Base-by-base conservation (phyloP, 2,113 vertebrate genomes). In the Carassius auratus region DNA sequence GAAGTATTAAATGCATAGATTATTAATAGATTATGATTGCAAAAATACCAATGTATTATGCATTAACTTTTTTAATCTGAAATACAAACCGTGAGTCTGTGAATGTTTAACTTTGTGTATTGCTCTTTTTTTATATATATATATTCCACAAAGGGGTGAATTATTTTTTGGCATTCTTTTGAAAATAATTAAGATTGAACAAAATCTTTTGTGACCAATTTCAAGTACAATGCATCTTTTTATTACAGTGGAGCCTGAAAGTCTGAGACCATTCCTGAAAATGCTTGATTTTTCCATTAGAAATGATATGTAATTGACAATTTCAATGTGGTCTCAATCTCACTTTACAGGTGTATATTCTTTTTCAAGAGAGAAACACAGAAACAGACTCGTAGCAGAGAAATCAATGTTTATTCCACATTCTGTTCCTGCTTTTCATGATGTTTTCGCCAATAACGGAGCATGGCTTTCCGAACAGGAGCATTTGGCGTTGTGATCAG, bases 391-490 rank as follows among this genome's bases (percentile, higher is more conserved):
- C 50, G 48, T 15, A 17, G 36, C 86, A 88, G 84, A 90, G 91
- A 92, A 94, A 61, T 92, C 90, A 88, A 89, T 89, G 81, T 96
- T 96, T 95, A 95, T 93, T 94, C 87, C 92, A 93, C 92, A 94
- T 93, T 94, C 91, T 90, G 90, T 78, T 92, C 85, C 92, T 90
- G 87, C 88, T 91, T 92, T 90, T 66, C 42, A 48, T 91, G 61
- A 82, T 45, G 85, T 92, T 90, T 92, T 92, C 89, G 87, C 86
- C 91, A 87, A 91, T 88, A 93, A 93, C 91, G 91, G 92, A 91
- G 74, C 86, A 92, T 69, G 90, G 89, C 83, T 69, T 88, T 85
- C 88, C 73, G 26, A 86, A 85, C 10, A 89, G 86, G 81, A 71
- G 84, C 89, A n/a, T 85, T 92, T 86, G 88, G 90, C 88, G 84